Evolutionary conservation across 2,888 invertebrate species (phyloP).

Genomic region (Sabellastarte sp.): DNA sequence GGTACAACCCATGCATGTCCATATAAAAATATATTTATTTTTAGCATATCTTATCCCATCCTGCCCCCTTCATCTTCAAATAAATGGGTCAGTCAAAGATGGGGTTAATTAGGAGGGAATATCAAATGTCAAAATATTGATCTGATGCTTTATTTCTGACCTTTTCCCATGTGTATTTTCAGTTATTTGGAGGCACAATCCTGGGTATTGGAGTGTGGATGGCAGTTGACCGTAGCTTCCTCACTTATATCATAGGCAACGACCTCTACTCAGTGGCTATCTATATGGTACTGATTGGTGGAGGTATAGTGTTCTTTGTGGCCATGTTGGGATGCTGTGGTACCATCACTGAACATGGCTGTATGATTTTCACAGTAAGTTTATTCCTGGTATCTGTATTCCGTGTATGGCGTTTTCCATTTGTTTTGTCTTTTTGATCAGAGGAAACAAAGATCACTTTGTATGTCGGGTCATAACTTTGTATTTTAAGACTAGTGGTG

Average conservation of each 20-base stretch:
- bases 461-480: too few species aligned
- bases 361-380: conserved; percentile 85
- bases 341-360: conserved; percentile 90
- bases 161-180: not conserved
- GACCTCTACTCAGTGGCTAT: conserved; percentile 85
- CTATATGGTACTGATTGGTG: conserved; percentile 79
- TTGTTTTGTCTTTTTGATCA: conserved; percentile 85
- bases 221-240: conserved; percentile 77
- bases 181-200: conserved; percentile 50
- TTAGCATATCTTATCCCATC: too few species aligned
- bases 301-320: conserved; percentile 76
- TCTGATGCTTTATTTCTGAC: not conserved
- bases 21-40: too few species aligned
- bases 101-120: too few species aligned
- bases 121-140: not conserved
- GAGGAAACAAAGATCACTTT: too few species aligned
- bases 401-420: conserved; percentile 84
- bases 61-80: too few species aligned
- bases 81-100: too few species aligned
- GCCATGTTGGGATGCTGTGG: conserved; percentile 91
- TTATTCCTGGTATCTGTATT: conserved; percentile 48
- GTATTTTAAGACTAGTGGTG: too few species aligned
- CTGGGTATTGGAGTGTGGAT: conserved; percentile 83
- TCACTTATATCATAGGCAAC: conserved; percentile 81
- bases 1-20: too few species aligned